Evolutionary conservation across 2,113 vertebrate species (phyloP).

Genomic region (Otis tarda): DNA sequence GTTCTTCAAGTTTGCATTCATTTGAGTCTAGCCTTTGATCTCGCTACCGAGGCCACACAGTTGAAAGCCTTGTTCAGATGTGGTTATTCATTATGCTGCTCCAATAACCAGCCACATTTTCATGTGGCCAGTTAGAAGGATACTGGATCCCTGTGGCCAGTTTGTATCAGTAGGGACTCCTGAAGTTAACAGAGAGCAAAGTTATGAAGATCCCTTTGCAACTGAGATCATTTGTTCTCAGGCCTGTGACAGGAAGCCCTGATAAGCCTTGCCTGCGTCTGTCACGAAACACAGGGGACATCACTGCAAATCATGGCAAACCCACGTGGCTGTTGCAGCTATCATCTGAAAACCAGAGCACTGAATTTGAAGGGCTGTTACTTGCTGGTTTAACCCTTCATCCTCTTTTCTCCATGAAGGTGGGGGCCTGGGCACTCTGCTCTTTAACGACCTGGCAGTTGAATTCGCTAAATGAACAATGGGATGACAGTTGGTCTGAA

Average conservation of each 20-base stretch:
- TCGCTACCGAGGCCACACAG: fast-evolving
- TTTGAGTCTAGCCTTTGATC: background rate
- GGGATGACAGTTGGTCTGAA: background rate
- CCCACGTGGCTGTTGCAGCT: background rate
- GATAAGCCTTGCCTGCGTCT: background rate
- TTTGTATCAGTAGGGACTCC: background rate
- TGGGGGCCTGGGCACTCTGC: background rate
- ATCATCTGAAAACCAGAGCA: background rate
- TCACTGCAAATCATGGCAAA: background rate
- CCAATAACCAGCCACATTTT: background rate
- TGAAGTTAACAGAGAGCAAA: background rate
- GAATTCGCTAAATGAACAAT: background rate
- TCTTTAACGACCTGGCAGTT: background rate
- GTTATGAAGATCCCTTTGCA: background rate
- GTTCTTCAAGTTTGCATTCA: background rate
- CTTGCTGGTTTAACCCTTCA: background rate
- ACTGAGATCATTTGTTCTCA: background rate
- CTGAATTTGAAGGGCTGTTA: background rate
- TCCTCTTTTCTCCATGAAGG: background rate
- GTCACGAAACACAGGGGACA: background rate
- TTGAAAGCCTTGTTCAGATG: background rate
- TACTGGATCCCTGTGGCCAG: background rate
- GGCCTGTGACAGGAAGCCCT: background rate
- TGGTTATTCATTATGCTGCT: background rate
- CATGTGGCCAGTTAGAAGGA: background rate